Evolutionary conservation across 23 tunicate species (phyloP), one percentile per base, ranked within the genome.

Genomic region (Ciona savignyi): DNA sequence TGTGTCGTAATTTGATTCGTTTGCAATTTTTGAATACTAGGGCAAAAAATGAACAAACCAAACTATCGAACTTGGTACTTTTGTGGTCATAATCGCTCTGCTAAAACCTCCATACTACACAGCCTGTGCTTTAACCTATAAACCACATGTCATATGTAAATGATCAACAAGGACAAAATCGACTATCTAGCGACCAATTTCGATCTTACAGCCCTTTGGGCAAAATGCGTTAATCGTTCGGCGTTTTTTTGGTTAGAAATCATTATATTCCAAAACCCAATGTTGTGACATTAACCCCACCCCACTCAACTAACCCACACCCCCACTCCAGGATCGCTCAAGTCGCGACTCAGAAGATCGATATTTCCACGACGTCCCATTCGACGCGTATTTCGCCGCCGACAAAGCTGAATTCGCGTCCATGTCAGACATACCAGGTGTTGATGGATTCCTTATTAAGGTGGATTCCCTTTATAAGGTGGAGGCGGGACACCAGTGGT

Each of bases 401-500:
- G 99, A 95, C 33, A 70, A 66, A 27, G 72, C 83, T 21, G 87
- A 87, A 23, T 95, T 75, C 56, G 85, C 89, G 20, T 65, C 62
- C 27, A 87, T 95, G 83, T 35, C 86, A 6, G 70, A 83, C 1
- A 32, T 88, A 60, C 81, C 90, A 26, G 95, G 96, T 25, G 88
- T 83, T 30, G 99, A 95, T 63, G 99, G 99, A 0, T 95, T 95
- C 80, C 35, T 71, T 0, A 73, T 95, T 29, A 82, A 76, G 56
- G 99, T 95, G 25, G 95, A 95, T 61, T 90, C 96, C 23, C 71
- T 95, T 22, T 95, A 95, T 66, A 95, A 88, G 72, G 96, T 95
- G 25, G 90, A 88, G 35, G 99, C 99, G 0, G 99, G 99, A 0
- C 99, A 95, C 49, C 96, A 95, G 70, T 95, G 99, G 99, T 95